Evolutionary conservation across 2,888 invertebrate genomes (phyloP), one percentile per base, ranked within the genome.

Genomic region (Drosophila bunnanda): DNA sequence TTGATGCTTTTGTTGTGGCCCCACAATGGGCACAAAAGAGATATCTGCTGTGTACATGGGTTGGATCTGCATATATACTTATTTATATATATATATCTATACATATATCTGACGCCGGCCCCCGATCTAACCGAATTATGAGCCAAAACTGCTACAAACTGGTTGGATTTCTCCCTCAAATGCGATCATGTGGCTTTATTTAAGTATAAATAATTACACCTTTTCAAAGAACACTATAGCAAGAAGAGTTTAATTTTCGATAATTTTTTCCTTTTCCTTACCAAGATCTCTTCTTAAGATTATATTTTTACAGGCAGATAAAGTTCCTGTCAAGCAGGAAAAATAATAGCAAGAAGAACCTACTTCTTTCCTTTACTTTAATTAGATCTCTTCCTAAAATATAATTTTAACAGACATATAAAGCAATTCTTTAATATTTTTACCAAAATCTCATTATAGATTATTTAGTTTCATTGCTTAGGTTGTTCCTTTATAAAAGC

Each of bases 1-100:
- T 36, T 34, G 56, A 30, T 52, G 68, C 84, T 67, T 73, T 81
- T 82, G 74, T 85, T 59, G 55, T 67, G 64, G 44, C 55, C 55
- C 62, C 68, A 74, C 76, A 82, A 84, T 81, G 65, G 65, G 32
- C 55, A 67, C 58, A 69, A 57, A 52, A 34, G 55, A 54, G 39
- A 38, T 44, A 38, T 48, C 17, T 48, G 36, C 15, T 20, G 17
- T 46, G n/a, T 39, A 43, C 15, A 48, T 54, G 17, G 17, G 30
- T 34, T 28, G 7, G 38, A 36, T 22, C 30, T 44, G 25, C 13
- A 44, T 36, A 38, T 15, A 25, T 17, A 25, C 13, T 36, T 36
- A 38, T 15, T 20, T 17, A 25, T 39, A n/a, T 15, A 12, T 34
- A 6, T 20, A 8, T 17, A 32, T 32, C 46, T 44, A 32, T 46